These are phyloP conservation scores for Drosophila meridionalis DNA, from an alignment of 2,888 invertebrate genomes.

Conservation along the genomic window DNA sequence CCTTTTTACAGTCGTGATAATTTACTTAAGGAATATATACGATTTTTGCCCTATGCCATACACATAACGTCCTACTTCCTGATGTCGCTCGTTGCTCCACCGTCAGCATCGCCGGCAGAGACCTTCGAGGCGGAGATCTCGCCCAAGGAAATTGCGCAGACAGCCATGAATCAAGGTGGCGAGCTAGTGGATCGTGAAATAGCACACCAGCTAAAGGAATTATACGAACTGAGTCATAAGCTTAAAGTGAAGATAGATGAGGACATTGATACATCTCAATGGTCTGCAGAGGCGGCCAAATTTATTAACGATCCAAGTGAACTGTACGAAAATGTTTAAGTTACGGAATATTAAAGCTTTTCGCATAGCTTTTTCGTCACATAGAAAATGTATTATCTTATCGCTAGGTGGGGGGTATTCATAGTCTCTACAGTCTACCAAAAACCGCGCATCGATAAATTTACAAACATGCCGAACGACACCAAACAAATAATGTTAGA, in stretches of 20 bases:
- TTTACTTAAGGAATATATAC: constrained; percentile 81
- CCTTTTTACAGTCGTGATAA: constrained; percentile 61
- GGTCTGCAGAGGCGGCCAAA: constrained; percentile 16
- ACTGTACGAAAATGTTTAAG: background rate
- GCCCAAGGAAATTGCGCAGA: constrained; percentile 48
- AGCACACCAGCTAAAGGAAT: constrained; percentile 77
- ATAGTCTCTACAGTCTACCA: background rate
- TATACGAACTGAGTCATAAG: constrained; percentile 71
- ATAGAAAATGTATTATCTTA: constrained; percentile 14
- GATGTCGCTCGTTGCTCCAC: constrained; percentile 68
- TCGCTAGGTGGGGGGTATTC: constrained; percentile 7
- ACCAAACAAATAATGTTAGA: constrained; percentile 1
- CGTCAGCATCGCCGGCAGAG: constrained; percentile 48
- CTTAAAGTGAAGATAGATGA: constrained; percentile 69
- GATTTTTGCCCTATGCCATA: constrained; percentile 73
- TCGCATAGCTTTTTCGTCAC: too few relatives aligned
- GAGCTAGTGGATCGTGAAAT: constrained; percentile 80
- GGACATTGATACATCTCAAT: constrained; percentile 43
- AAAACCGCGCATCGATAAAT: background rate
- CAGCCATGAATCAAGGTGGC: constrained; percentile 71
- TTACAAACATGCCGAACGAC: background rate
- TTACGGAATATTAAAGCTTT: background rate
- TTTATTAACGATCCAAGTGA: background rate
- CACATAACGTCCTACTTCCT: constrained; percentile 75
- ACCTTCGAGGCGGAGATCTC: constrained; percentile 40